Evolutionary conservation across 2,888 invertebrate genomes (phyloP).

Genomic region (Tachina grossa): DNA sequence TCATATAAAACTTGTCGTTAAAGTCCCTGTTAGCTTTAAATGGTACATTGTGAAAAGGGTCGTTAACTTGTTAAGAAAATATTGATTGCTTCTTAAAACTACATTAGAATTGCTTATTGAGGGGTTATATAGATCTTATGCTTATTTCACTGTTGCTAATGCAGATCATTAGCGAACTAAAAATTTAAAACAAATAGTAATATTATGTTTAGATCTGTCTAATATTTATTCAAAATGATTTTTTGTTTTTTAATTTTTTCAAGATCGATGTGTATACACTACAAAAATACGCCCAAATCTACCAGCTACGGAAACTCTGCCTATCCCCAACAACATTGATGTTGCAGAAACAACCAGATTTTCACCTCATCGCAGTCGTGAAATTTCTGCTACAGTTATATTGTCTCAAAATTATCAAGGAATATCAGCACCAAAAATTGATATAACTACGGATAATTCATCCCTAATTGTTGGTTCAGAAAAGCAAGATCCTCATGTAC

Average conservation of each 20-base stretch:
- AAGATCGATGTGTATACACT: constrained; percentile 69
- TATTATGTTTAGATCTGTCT: too few species aligned
- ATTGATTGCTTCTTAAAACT: too few species aligned
- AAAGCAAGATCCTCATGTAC: constrained; percentile 85
- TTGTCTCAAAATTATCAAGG: constrained; percentile 80
- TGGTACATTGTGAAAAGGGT: too few species aligned
- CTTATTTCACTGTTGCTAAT: too few species aligned
- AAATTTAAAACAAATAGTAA: too few species aligned
- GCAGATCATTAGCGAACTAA: too few species aligned
- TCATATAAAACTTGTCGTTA: too few species aligned
- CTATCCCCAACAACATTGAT: constrained; percentile 87
- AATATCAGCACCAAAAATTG: constrained; percentile 72
- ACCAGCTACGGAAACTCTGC: constrained; percentile 84
- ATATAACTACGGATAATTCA: constrained; percentile 78
- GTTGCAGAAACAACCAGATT: constrained; percentile 86
- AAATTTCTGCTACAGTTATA: constrained; percentile 86
- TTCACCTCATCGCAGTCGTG: constrained; percentile 86
- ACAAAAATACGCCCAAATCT: constrained; percentile 82
- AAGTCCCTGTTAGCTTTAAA: too few species aligned
- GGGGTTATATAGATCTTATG: too few species aligned
- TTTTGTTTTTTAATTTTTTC: neutral
- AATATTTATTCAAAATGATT: too few species aligned
- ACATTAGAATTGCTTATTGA: too few species aligned
- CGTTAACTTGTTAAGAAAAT: too few species aligned
- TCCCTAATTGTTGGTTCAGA: constrained; percentile 75